Conservation (phyloP, 2,113 vertebrate genomes). For the Eupsittula cactorum region DNA sequence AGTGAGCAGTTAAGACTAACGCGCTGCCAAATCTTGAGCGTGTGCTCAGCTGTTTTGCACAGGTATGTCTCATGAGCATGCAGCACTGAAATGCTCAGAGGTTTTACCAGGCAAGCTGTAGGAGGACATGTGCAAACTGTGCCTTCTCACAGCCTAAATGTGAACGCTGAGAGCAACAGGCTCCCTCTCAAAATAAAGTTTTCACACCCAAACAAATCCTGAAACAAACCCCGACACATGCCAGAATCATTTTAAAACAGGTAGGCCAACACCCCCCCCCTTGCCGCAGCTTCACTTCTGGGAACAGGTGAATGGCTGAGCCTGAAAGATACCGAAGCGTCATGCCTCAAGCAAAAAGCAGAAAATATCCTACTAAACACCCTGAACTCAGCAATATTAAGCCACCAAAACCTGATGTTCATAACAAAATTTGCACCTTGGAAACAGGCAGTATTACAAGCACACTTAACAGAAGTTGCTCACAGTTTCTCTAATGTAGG, state of each 20-base stretch:
- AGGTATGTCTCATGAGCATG: accelerated
- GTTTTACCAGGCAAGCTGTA: not conserved
- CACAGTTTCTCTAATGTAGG: not conserved
- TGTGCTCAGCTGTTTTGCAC: not conserved
- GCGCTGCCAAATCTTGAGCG: not conserved
- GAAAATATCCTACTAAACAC: not conserved
- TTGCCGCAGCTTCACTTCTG: not conserved
- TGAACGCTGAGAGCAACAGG: not conserved
- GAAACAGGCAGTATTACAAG: not conserved
- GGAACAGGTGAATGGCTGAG: not conserved
- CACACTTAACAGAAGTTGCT: not conserved
- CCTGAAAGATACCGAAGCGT: not conserved
- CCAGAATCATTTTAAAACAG: not conserved
- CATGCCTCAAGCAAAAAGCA: not conserved
- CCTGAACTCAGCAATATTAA: not conserved
- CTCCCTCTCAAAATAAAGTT: not conserved
- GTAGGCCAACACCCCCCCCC: not conserved
- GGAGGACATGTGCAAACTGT: not conserved
- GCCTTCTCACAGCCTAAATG: not conserved
- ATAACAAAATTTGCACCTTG: not conserved
- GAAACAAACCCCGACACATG: not conserved
- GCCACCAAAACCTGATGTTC: not conserved
- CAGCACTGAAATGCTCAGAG: not conserved
- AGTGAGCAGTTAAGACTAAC: not conserved
- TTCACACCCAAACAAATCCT: not conserved